Conservation (phyloP, 2,113 vertebrate species). For the Neopipo cinnamomea region DNA sequence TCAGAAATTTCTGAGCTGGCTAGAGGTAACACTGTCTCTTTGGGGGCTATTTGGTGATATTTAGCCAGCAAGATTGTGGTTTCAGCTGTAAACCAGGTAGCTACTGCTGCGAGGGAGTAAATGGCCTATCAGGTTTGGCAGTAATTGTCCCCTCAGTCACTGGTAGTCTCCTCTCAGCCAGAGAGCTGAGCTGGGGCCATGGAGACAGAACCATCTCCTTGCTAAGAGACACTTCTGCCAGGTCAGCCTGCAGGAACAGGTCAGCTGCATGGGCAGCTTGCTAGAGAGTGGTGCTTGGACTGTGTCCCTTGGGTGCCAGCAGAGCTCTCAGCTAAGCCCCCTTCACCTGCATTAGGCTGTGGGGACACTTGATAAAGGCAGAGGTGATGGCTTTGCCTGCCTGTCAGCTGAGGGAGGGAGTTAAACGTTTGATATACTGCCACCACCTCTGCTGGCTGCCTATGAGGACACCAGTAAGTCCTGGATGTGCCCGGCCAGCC, state of each 20-base stretch:
- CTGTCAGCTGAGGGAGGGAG: neutral
- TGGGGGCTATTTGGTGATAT: neutral
- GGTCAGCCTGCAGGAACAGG: neutral
- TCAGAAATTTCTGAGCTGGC: neutral
- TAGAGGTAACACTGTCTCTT: neutral
- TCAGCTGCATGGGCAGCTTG: neutral
- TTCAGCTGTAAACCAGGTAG: neutral
- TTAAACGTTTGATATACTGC: neutral
- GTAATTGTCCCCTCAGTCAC: neutral
- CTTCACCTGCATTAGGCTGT: neutral
- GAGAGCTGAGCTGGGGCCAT: neutral
- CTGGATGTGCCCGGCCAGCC: neutral
- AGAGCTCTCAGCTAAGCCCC: neutral
- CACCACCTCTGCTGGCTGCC: neutral
- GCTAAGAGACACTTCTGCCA: neutral
- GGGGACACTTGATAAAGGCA: neutral
- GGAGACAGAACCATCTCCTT: neutral
- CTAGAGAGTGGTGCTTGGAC: neutral
- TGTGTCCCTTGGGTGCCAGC: neutral
- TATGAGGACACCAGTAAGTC: neutral
- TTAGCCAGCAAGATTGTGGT: neutral
- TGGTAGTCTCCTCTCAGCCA: neutral
- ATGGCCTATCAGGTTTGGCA: neutral
- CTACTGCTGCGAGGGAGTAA: neutral
- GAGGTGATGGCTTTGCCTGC: neutral